A percentile compares a stretch with the other conserved stretches of the same genome.
Evolutionary conservation across 2,797 vertebrate genomes (phyloP).

Genomic region (Pseudochromis fuscus): DNA sequence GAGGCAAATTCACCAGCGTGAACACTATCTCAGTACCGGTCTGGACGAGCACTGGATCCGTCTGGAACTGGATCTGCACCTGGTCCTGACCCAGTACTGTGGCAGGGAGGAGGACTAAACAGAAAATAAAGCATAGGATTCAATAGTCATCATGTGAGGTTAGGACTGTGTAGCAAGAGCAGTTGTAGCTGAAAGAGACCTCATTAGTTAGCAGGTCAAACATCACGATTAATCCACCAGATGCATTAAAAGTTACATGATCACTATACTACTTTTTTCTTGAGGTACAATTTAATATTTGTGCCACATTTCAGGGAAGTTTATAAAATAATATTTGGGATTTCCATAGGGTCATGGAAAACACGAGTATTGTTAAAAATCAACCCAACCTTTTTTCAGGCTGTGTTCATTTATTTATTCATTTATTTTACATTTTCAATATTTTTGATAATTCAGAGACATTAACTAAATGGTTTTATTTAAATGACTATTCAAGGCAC

Average conservation of each 20-base stretch:
- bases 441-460: no score
- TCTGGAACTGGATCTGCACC: constrained; percentile 77
- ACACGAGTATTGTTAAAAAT: no score
- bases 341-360: no score
- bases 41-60: constrained; percentile 72
- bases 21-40: constrained; percentile 69
- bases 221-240: background rate
- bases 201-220: background rate
- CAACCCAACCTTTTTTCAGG: no score
- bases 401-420: no score
- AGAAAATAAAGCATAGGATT: background rate
- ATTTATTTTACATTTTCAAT: no score
- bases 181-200: background rate
- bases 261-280: background rate
- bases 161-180: background rate
- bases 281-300: background rate
- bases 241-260: background rate
- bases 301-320: background rate
- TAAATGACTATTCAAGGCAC: no score
- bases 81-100: constrained; percentile 68
- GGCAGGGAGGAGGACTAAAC: constrained; percentile 56
- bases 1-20: constrained; percentile 66
- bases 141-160: background rate
- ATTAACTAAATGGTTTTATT: no score
- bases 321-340: background rate